Evolutionary conservation across 2,888 invertebrate species (phyloP).

Genomic region (Seira ritae): DNA sequence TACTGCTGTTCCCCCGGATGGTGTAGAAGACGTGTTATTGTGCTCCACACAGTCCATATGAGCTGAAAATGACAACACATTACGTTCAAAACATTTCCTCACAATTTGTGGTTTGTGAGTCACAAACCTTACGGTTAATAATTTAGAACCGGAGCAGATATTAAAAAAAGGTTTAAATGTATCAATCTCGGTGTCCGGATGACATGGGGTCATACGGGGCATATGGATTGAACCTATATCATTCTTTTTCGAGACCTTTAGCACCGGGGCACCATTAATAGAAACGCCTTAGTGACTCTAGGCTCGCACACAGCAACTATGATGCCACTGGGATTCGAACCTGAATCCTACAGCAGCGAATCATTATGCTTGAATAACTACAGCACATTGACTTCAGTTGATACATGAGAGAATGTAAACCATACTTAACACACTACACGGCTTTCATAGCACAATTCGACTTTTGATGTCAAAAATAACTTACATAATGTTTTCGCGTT

Average conservation of each 20-base stretch:
- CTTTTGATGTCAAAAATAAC: conserved; percentile 27
- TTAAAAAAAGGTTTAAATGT: conserved; percentile 31
- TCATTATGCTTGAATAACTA: not conserved
- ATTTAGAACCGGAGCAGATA: too few relatives aligned
- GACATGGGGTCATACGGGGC: conserved; percentile 56
- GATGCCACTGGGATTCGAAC: conserved; percentile 38
- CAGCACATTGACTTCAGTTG: not conserved
- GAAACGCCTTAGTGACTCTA: conserved; percentile 63
- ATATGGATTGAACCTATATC: conserved; percentile 47
- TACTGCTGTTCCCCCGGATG: conserved; percentile 39
- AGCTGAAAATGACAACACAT: conserved; percentile 41
- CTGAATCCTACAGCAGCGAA: not conserved
- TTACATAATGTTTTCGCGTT: conserved; percentile 71
- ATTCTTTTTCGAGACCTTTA: conserved; percentile 64
- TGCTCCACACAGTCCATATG: conserved; percentile 68
- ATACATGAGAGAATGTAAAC: too few relatives aligned
- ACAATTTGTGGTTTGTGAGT: not conserved
- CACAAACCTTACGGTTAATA: too few relatives aligned
- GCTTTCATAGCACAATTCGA: too few relatives aligned
- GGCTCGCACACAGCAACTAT: conserved; percentile 42
- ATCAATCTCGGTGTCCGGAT: conserved; percentile 58
- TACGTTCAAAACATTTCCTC: not conserved
- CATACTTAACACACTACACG: too few relatives aligned
- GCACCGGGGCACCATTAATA: conserved; percentile 53
- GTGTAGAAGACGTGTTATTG: conserved; percentile 65